Conservation (phyloP, 2,888 invertebrate species). For the Epinotia bilunana region DNA sequence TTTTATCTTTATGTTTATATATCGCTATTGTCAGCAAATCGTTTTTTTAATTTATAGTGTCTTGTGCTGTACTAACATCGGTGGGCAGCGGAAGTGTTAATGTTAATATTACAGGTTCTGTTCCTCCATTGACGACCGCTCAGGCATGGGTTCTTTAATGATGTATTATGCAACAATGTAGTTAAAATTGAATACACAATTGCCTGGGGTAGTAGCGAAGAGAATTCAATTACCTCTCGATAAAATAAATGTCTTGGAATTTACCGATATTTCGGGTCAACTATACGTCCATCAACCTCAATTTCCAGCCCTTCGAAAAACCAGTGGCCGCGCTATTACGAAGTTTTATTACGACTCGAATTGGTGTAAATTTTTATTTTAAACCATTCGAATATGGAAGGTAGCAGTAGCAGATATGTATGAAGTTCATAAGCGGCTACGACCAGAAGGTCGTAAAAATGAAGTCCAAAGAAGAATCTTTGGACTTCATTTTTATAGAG, state of each 20-base stretch:
- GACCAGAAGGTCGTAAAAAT: too few species aligned
- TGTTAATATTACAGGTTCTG: neutral
- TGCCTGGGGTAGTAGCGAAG: neutral
- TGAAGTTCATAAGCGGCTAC: neutral
- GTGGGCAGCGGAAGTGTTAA: neutral
- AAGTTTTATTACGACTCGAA: slow-evolving; percentile 56
- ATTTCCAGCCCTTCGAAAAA: slow-evolving; percentile 30
- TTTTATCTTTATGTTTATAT: slow-evolving; percentile 5
- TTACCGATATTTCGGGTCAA: slow-evolving; percentile 24
- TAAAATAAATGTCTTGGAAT: neutral
- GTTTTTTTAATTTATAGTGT: too few species aligned
- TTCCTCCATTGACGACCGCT: neutral
- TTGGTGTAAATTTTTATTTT: slow-evolving; percentile 60
- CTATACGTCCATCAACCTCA: slow-evolving; percentile 34
- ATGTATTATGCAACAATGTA: slow-evolving; percentile 12
- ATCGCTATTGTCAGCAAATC: neutral
- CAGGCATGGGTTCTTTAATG: slow-evolving; percentile 8
- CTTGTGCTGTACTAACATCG: neutral
- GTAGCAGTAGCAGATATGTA: neutral
- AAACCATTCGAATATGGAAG: slow-evolving; percentile 40
- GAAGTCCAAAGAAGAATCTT: too few species aligned
- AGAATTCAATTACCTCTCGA: slow-evolving; percentile 8
- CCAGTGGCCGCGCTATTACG: slow-evolving; percentile 47
- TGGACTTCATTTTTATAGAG: neutral
- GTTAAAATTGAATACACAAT: neutral